These are phyloP conservation scores for Silurus meridionalis DNA, from an alignment of 2,113 vertebrate species.

Conservation along the genomic window DNA sequence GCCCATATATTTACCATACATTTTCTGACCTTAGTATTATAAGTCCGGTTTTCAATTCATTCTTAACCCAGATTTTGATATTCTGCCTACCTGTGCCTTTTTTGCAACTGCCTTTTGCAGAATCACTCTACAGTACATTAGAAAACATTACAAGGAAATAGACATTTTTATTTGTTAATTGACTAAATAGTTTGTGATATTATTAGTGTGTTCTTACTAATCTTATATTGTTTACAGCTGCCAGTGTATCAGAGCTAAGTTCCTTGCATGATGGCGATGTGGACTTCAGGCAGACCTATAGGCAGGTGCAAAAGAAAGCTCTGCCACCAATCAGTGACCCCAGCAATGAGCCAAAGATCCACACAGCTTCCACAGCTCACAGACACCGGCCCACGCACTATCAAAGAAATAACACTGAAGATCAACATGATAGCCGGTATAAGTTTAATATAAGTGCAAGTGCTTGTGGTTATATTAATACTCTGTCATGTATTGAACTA, in stretches of 20 bases:
- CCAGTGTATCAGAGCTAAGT: constrained; percentile 92
- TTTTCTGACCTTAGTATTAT: neutral
- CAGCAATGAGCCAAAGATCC: constrained; percentile 73
- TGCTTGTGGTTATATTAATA: neutral
- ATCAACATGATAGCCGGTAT: constrained; percentile 70
- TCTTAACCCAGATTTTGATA: neutral
- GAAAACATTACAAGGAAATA: neutral
- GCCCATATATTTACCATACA: neutral
- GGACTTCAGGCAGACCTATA: constrained; percentile 85
- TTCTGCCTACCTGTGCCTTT: neutral
- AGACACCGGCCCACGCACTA: constrained; percentile 71
- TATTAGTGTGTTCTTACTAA: constrained; percentile 7
- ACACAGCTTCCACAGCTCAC: constrained; percentile 67
- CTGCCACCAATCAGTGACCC: constrained; percentile 81
- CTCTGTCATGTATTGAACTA: constrained; percentile 2
- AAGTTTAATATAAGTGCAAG: neutral
- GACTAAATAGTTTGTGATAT: neutral
- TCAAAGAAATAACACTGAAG: constrained; percentile 64
- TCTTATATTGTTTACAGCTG: constrained; percentile 72
- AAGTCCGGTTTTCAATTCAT: neutral
- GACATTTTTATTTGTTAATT: constrained; percentile 5
- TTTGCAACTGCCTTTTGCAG: neutral
- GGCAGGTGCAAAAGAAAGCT: constrained; percentile 83
- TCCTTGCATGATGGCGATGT: constrained; percentile 87
- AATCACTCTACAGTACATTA: neutral